Evolutionary conservation across 2,113 vertebrate genomes (phyloP).

Genomic region (Carassius carassius): DNA sequence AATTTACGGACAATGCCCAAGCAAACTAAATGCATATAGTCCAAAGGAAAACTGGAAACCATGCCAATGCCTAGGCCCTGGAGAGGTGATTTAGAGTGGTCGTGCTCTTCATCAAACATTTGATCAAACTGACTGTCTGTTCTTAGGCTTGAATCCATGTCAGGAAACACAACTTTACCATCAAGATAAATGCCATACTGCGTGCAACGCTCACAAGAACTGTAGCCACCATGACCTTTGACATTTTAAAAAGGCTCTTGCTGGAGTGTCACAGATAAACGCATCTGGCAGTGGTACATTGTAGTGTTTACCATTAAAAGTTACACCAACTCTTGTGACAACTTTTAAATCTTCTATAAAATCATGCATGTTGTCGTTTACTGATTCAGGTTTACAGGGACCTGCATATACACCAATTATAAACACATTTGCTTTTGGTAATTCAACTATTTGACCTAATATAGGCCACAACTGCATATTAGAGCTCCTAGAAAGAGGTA

Average conservation of each 20-base stretch:
- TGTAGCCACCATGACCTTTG: constrained; percentile 5
- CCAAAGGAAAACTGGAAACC: not conserved
- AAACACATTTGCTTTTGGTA: not conserved
- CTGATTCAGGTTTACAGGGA: not conserved
- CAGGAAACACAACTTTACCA: not conserved
- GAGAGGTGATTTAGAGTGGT: not conserved
- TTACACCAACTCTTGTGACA: not conserved
- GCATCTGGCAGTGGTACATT: not conserved
- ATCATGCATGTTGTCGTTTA: not conserved
- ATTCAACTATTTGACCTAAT: too few species aligned
- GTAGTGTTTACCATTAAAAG: not conserved
- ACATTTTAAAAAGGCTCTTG: constrained; percentile 6
- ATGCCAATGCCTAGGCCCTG: not conserved
- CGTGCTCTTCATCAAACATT: not conserved
- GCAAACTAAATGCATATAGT: constrained; percentile 2
- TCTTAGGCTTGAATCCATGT: not conserved
- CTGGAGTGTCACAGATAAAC: constrained; percentile 8
- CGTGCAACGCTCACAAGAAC: constrained; percentile 2
- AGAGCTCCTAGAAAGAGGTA: constrained; percentile 17
- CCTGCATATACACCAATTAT: not conserved
- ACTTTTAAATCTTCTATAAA: not conserved
- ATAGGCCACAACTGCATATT: not conserved
- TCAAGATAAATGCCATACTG: too few species aligned
- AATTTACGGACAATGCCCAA: not conserved
- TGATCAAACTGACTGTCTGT: not conserved